Evolutionary conservation across 1,140 invertebrate genomes (phyloP), one percentile per base, ranked within the genome.

Genomic region (Ceratina australensis): DNA sequence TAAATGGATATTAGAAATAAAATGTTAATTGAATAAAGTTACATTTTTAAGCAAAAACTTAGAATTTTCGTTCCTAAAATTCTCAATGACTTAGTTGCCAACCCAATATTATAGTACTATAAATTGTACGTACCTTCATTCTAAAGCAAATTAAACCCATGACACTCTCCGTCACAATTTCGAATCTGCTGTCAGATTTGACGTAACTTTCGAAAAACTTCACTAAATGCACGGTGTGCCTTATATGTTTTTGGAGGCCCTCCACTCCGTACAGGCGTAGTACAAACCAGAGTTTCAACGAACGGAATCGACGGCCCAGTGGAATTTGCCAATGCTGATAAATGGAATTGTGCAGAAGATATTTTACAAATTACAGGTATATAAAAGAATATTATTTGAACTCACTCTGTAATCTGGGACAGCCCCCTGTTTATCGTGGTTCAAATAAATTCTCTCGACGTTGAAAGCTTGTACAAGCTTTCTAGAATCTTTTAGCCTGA

Each of bases 251-350:
- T 84, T 97, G 95, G 10, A 99, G 91, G 13, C 96, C 96, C 82
- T 95, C 94, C 2, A 96, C 94, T 0, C 98, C 98, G 81, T 97
- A 96, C 10, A 95, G 93, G 79, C 97, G 94, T 65, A 99, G 90
- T 0, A 98, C 97, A 80, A 98, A 98, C 98, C 98, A 99, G 3
- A 99, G 90, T 91, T 99, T 99, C 7, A 99, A 91, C 0, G 98
- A 95, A 24, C 98, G 94, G 87, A 99, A 99, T 83, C 98, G 93
- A 67, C 98, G 93, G 7, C 98, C 97, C 52, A 99, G 90, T 15
- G 98, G 95, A 86, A 99, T 98, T 92, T 98, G 97, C 97, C 98
- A 98, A 88, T 99, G 96, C 94, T 98, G 24, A 63, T 26, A 22
- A 61, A 72, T 71, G 33, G 5, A 49, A 42, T 63, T 52, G 28